A percentile compares a stretch with the other conserved stretches of the same genome.
Conservation (phyloP, 1,140 invertebrate species). For the Drosophila rufa region DNA sequence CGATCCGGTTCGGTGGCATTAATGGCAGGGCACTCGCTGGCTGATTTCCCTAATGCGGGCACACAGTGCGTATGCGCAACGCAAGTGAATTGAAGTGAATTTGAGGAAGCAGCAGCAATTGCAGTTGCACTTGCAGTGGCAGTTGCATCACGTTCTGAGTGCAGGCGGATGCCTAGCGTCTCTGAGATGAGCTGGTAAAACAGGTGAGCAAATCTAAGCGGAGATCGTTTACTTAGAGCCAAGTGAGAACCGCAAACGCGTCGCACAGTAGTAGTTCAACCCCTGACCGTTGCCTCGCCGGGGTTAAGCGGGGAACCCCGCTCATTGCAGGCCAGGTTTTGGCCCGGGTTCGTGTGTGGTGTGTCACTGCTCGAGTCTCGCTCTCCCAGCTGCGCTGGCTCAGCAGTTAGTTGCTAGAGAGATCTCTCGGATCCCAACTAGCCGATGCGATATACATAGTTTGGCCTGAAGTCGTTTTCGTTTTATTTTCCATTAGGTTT, state of each 20-base stretch:
- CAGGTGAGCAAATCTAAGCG: background rate
- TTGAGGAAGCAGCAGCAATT: background rate
- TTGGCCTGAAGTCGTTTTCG: slow-evolving; percentile 55
- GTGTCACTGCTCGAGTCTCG: slow-evolving; percentile 34
- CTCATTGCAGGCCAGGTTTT: slow-evolving; percentile 1
- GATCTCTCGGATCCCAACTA: slow-evolving; percentile 45
- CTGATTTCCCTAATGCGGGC: slow-evolving; percentile 9
- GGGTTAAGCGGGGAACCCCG: slow-evolving; percentile 9
- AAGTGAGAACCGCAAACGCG: slow-evolving; percentile 60
- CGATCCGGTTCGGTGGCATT: slow-evolving; percentile 27
- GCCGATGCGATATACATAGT: slow-evolving; percentile 57
- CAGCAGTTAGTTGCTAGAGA: slow-evolving; percentile 47
- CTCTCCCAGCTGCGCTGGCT: slow-evolving; percentile 12
- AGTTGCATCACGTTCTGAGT: slow-evolving; percentile 42
- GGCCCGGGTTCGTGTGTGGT: slow-evolving; percentile 23
- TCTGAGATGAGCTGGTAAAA: background rate
- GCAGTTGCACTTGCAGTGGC: background rate
- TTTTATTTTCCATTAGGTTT: slow-evolving; percentile 71
- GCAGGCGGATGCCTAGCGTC: slow-evolving; percentile 4
- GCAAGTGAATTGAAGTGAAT: slow-evolving; percentile 16
- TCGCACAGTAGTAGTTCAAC: slow-evolving; percentile 49
- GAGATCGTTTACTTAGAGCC: slow-evolving; percentile 55
- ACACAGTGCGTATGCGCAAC: slow-evolving; percentile 51
- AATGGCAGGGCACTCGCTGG: slow-evolving; percentile 2
- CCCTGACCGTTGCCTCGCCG: slow-evolving; percentile 51